Percentiles rank a stretch among this genome's conserved stretches.
Conservation (phyloP, 2,888 invertebrate genomes). For the Rhingia rostrata region DNA sequence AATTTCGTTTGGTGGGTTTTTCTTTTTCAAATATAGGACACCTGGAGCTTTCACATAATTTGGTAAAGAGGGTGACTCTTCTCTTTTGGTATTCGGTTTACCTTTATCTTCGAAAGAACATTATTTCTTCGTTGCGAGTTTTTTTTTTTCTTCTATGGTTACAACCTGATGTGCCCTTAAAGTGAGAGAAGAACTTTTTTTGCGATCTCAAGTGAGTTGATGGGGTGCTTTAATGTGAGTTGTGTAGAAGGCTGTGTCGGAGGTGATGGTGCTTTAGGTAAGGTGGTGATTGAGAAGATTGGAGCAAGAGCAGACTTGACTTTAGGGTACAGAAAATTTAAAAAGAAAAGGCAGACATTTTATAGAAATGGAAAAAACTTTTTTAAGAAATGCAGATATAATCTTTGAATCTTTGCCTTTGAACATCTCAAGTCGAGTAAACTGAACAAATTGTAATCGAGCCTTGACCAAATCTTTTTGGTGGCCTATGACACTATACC, state of each 20-base stretch:
- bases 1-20: conserved; percentile 64
- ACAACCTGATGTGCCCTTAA: conserved; percentile 40
- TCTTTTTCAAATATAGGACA: conserved; percentile 65
- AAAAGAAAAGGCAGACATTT: no score
- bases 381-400: no score
- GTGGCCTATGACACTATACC: no score
- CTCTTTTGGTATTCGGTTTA: conserved; percentile 1
- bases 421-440: no score
- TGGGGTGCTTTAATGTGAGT: conserved; percentile 40
- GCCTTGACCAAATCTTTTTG: no score
- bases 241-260: not conserved
- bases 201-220: conserved; percentile 23
- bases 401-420: no score
- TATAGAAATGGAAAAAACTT: no score
- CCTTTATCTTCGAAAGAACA: not conserved
- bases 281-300: no score
- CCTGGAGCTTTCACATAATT: conserved; percentile 72
- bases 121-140: conserved; percentile 13
- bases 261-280: no score
- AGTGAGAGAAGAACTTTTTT: conserved; percentile 23
- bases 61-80: conserved; percentile 59
- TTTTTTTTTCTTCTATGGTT: not conserved
- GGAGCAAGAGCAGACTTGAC: no score
- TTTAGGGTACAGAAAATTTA: no score
- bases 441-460: no score